Conservation (phyloP, 2,888 invertebrate species). For the Eupithecia exiguata region DNA sequence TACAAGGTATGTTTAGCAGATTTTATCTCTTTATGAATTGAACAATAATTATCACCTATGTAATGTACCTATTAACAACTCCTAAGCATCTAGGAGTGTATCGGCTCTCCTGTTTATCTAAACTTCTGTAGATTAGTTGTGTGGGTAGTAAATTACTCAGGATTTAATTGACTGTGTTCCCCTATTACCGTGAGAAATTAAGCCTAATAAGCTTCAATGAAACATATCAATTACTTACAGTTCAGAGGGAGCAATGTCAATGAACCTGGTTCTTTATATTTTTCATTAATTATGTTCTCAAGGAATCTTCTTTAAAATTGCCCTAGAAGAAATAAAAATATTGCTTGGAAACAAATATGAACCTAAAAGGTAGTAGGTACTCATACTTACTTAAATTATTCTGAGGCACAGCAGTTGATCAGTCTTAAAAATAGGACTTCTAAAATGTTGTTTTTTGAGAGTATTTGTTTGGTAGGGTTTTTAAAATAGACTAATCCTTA, state of each 20-base stretch:
- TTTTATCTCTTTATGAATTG: constrained; percentile 10
- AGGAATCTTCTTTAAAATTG: not conserved
- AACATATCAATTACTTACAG: constrained; percentile 62
- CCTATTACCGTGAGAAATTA: constrained; percentile 50
- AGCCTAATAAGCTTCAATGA: constrained; percentile 59
- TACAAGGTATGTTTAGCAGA: constrained; percentile 91
- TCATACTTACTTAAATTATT: not conserved
- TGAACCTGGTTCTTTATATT: constrained; percentile 55
- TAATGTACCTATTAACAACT: constrained; percentile 15
- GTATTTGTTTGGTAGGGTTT: not conserved
- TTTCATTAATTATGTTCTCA: not conserved
- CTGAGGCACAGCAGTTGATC: not conserved
- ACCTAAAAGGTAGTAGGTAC: not conserved
- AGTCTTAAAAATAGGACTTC: not conserved
- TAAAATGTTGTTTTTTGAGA: not conserved
- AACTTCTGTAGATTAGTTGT: constrained; percentile 11
- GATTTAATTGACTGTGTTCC: constrained; percentile 38
- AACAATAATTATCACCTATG: constrained; percentile 32
- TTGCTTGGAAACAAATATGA: not conserved
- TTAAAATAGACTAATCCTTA: not conserved
- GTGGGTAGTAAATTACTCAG: constrained; percentile 42
- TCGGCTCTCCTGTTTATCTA: constrained; percentile 25
- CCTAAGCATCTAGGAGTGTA: constrained; percentile 13
- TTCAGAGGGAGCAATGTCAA: constrained; percentile 64
- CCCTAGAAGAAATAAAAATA: not conserved